Percentiles rank a stretch among this genome's conserved stretches.
Conservation (phyloP, 2,113 vertebrate genomes). For the Aldabrachelys gigantea region DNA sequence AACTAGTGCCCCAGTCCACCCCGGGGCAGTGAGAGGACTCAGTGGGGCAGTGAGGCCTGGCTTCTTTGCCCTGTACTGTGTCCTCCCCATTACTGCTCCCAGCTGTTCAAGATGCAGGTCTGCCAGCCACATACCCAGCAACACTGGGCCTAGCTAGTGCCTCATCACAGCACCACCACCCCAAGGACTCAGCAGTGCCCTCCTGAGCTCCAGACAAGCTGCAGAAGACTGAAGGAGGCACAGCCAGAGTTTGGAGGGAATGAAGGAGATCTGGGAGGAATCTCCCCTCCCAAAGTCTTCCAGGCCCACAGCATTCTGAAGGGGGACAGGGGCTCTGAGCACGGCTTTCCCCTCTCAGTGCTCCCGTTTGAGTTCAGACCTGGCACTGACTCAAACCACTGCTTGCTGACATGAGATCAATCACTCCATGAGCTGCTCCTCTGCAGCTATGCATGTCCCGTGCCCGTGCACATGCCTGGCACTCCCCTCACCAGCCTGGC, state of each 20-base stretch:
- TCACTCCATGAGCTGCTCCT: constrained; percentile 20
- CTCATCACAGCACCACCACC: background rate
- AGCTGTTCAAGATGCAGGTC: background rate
- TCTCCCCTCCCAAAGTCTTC: background rate
- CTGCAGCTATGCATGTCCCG: rapidly evolving
- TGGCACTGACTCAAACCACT: constrained; percentile 68
- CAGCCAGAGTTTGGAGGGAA: rapidly evolving
- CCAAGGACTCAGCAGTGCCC: background rate
- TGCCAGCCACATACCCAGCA: background rate
- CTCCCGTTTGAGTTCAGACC: constrained; percentile 58
- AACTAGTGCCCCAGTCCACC: background rate
- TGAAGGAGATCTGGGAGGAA: background rate
- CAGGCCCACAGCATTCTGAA: constrained; percentile 16
- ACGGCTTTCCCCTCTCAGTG: constrained; percentile 55
- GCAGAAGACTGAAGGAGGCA: background rate
- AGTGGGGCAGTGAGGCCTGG: background rate
- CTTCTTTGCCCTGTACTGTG: background rate
- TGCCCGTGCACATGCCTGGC: constrained; percentile 28
- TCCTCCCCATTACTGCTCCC: background rate
- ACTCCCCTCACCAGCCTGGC: background rate
- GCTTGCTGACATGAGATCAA: constrained; percentile 63
- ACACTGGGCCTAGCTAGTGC: background rate
- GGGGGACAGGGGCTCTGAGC: constrained; percentile 48
- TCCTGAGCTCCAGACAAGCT: rapidly evolving
- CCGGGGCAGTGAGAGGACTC: background rate